These are phyloP conservation scores for Brachyhypopomus occidentalis DNA, from an alignment of 2,113 vertebrate species.

Conservation along the genomic window DNA sequence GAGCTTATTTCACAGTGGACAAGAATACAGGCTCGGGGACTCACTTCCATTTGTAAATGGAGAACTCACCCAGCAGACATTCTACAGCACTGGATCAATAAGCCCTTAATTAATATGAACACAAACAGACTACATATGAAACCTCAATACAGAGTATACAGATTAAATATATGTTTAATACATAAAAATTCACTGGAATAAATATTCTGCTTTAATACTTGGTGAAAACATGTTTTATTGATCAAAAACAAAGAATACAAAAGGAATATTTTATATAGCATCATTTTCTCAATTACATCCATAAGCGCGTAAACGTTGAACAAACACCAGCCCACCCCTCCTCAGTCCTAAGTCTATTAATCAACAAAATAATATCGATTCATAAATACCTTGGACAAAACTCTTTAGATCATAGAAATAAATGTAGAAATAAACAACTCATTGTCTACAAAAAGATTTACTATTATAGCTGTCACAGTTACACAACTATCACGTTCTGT, in stretches of 20 bases:
- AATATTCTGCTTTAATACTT: conserved; percentile 7
- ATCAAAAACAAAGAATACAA: conserved; percentile 62
- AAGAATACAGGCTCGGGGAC: conserved; percentile 30
- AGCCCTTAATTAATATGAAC: conserved; percentile 40
- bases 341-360: background rate
- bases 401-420: background rate
- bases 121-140: background rate
- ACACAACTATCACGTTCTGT: no score
- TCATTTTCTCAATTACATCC: conserved; percentile 58
- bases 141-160: background rate
- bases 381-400: background rate
- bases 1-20: conserved; percentile 33
- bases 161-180: conserved; percentile 9
- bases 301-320: conserved; percentile 33
- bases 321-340: background rate
- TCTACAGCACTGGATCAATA: conserved; percentile 39
- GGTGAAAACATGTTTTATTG: conserved; percentile 58
- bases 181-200: conserved; percentile 17
- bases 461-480: no score
- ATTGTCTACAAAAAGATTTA: no score
- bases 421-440: no score
- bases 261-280: conserved; percentile 56
- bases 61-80: conserved; percentile 37
- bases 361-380: background rate
- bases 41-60: conserved; percentile 27